These are phyloP conservation scores for Scomber scombrus DNA, from an alignment of 2,113 vertebrate genomes.

Conservation along the genomic window DNA sequence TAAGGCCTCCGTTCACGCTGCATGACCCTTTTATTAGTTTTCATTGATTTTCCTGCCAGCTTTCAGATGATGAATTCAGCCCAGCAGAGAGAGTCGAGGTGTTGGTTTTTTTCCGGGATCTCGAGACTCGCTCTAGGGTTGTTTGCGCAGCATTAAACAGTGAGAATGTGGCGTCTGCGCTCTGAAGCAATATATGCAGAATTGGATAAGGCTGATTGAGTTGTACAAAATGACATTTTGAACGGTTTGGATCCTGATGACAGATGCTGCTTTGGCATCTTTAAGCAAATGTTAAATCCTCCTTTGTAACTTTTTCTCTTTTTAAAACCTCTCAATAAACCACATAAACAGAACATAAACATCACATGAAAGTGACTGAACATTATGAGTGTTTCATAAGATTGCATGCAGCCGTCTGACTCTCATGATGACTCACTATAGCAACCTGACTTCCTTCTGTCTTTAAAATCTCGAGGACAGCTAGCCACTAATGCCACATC, in stretches of 20 bases:
- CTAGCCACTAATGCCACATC: neutral
- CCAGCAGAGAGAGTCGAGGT: slow-evolving; percentile 48
- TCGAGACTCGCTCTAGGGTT: slow-evolving; percentile 32
- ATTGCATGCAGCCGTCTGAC: fast-evolving
- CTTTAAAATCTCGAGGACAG: fast-evolving
- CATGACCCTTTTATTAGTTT: slow-evolving; percentile 69
- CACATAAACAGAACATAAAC: neutral
- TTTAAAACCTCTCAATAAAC: too few relatives aligned
- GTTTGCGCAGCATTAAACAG: slow-evolving; percentile 44
- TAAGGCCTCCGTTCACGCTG: slow-evolving; percentile 62
- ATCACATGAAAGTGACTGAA: neutral
- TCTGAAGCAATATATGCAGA: slow-evolving; percentile 27
- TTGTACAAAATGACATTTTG: slow-evolving; percentile 25
- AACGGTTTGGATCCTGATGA: slow-evolving; percentile 28
- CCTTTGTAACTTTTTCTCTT: neutral
- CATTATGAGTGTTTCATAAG: neutral
- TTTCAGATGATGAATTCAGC: slow-evolving; percentile 65
- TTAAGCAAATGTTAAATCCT: neutral
- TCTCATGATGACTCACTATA: neutral
- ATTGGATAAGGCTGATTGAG: slow-evolving; percentile 56
- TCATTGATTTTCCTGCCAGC: slow-evolving; percentile 73
- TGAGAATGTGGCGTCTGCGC: slow-evolving; percentile 40
- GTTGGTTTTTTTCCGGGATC: slow-evolving; percentile 59
- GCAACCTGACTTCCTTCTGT: neutral
- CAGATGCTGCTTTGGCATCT: neutral